phyloP scores from a whole-genome alignment of 2,113 vertebrate species.

The Rhinogobius similis region DNA sequence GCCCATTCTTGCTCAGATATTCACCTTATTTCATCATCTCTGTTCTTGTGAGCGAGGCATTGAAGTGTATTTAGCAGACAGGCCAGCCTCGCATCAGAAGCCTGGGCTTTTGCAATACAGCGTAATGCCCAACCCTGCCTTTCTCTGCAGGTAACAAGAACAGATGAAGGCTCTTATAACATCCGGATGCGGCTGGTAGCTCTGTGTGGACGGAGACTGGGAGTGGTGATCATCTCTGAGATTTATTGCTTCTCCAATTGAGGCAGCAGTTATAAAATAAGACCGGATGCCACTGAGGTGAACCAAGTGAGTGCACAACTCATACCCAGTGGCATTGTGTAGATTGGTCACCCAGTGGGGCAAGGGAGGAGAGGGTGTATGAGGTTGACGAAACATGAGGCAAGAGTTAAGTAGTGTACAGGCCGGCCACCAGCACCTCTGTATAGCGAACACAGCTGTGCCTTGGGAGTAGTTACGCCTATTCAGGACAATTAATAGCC shows the following conservation, averaged over 20 bases:
- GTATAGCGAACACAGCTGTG: conserved; percentile 52
- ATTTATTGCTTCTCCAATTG: conserved; percentile 62
- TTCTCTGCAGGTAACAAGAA: conserved; percentile 75
- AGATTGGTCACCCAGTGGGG: conserved; percentile 49
- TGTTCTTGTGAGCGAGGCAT: conserved; percentile 59
- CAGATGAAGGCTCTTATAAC: conserved; percentile 66
- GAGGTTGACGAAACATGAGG: conserved; percentile 78
- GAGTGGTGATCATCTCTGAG: conserved; percentile 64
- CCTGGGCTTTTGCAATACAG: conserved; percentile 66
- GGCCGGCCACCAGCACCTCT: conserved; percentile 59
- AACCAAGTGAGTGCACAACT: conserved; percentile 43
- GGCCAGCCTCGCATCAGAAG: conserved; percentile 67
- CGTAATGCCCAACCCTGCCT: conserved; percentile 70
- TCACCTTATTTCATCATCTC: conserved; percentile 77
- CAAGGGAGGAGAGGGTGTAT: conserved; percentile 53
- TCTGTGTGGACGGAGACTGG: conserved; percentile 45
- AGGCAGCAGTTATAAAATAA: conserved; percentile 60
- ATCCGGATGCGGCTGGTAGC: conserved; percentile 46
- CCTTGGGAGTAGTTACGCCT: conserved; percentile 64
- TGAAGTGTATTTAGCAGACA: conserved; percentile 71
- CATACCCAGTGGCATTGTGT: conserved; percentile 56
- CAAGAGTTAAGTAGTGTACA: conserved; percentile 63
- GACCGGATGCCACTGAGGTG: conserved; percentile 53
- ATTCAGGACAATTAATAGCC: conserved; percentile 74
- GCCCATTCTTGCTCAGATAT: conserved; percentile 69